Evolutionary conservation across 1,140 invertebrate species (phyloP), one percentile per base, ranked within the genome.

Genomic region (Drosophila dunni): DNA sequence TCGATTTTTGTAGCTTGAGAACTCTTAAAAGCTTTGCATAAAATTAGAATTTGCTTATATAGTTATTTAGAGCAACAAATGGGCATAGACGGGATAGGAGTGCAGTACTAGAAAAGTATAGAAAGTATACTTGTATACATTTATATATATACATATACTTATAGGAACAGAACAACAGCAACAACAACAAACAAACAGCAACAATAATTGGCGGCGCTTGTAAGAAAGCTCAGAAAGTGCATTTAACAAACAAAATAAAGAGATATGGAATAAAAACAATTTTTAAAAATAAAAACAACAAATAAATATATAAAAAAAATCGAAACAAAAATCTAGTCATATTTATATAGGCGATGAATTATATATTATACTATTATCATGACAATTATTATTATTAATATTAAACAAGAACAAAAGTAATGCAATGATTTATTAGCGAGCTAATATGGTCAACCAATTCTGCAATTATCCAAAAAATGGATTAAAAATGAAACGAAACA

Each of bases 201-300:
- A 91, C 88, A 91, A 91, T 90, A 90, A 90, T 90, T 91, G 88
- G 88, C 88, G 70, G 86, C 88, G 86, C 86, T 90, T 90, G 88
- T 78, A 90, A 83, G 83, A 74, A 90, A 90, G 88, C 88, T 90
- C 88, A 90, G 88, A 91, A 90, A 90, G 88, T 90, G 88, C 88
- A 90, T 90, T 90, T 90, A 90, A 78, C 50, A 58, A 63, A 29
- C 24, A 29, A 29, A 29, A 29, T n/a, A 29, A 29, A 29, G 24
- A 29, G 24, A 76, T 76, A 73, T 56, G 46, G 62, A 79, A 76
- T 17, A 74, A 46, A 63, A 50, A 29, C 24, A 69, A 73, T 78
- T 83, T 76, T 74, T 68, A 90, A 90, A 81, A 57, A 78, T 46
- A 58, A 63, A 68, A 29, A 29, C 24, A 29, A 29, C 24, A 29